These are phyloP conservation scores for Drosophila pachea DNA, from an alignment of 1,140 invertebrate species.

Conservation along the genomic window DNA sequence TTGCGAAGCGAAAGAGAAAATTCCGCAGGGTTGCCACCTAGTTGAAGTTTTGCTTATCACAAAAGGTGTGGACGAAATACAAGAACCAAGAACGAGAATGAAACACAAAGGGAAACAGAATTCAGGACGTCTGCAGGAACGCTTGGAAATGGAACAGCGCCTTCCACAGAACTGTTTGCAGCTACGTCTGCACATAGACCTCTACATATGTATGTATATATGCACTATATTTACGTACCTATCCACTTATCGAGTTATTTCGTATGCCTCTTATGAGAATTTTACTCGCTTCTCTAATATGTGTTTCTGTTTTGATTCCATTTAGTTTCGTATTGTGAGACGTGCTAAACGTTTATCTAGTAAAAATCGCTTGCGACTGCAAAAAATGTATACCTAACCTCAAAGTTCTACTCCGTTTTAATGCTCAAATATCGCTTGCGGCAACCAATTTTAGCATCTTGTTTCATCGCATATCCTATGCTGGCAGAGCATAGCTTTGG, in stretches of 20 bases:
- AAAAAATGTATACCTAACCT: constrained; percentile 16
- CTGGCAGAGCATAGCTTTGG: constrained; percentile 1
- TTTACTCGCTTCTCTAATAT: no score
- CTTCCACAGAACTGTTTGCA: constrained; percentile 15
- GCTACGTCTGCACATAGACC: background rate
- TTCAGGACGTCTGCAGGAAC: background rate
- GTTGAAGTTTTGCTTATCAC: constrained; percentile 16
- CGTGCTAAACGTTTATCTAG: constrained; percentile 30
- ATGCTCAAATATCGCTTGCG: no score
- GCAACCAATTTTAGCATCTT: background rate
- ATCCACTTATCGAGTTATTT: no score
- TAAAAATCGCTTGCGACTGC: constrained; percentile 39
- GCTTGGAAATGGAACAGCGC: background rate
- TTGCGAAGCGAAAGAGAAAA: background rate
- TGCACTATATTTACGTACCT: background rate
- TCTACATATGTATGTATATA: constrained; percentile 1
- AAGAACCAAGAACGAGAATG: background rate
- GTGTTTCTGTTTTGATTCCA: constrained; percentile 21
- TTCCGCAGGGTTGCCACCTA: constrained; percentile 5
- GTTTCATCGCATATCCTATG: background rate
- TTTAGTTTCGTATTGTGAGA: constrained; percentile 19
- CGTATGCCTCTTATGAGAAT: constrained; percentile 1
- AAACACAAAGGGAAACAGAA: background rate
- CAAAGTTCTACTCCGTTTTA: background rate
- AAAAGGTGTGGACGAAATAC: constrained; percentile 12